phyloP scores from a whole-genome alignment of 2,797 vertebrate genomes.

The Pterois miles region DNA sequence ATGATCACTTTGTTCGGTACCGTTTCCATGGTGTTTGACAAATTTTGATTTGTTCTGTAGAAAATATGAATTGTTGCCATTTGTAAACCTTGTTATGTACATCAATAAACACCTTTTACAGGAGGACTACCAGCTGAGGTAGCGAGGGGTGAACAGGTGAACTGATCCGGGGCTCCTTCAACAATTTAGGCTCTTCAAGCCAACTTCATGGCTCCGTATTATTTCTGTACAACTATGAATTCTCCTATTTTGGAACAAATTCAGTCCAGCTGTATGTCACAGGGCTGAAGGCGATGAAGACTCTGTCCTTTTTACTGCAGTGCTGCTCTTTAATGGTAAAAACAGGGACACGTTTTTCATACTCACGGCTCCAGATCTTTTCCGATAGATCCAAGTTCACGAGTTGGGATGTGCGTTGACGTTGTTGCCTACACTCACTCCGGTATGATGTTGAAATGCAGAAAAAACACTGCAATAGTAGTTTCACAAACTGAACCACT shows the following conservation, averaged over 20 bases:
- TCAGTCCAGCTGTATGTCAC: slow-evolving; percentile 21
- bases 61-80: slow-evolving; percentile 36
- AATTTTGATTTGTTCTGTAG: slow-evolving; percentile 37
- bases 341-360: not conserved
- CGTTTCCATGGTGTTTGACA: slow-evolving; percentile 6
- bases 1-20: not conserved
- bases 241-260: not conserved
- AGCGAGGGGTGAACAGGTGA: slow-evolving; percentile 19
- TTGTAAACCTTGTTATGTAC: slow-evolving; percentile 50
- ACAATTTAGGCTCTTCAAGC: not conserved
- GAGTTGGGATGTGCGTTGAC: not conserved
- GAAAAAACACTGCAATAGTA: not conserved
- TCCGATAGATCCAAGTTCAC: not conserved
- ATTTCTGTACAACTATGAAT: not conserved
- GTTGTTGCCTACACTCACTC: not conserved
- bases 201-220: not conserved
- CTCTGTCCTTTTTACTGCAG: slow-evolving; percentile 1
- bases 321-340: not conserved
- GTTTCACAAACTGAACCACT: not conserved
- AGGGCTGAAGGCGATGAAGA: slow-evolving; percentile 18
- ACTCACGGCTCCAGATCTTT: not conserved
- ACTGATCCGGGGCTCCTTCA: slow-evolving; percentile 1
- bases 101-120: slow-evolving; percentile 34
- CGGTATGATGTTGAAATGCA: slow-evolving; percentile 13
- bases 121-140: slow-evolving; percentile 54